These are phyloP conservation scores for Plebejus anna DNA, from an alignment of 2,888 invertebrate genomes.

Conservation along the genomic window DNA sequence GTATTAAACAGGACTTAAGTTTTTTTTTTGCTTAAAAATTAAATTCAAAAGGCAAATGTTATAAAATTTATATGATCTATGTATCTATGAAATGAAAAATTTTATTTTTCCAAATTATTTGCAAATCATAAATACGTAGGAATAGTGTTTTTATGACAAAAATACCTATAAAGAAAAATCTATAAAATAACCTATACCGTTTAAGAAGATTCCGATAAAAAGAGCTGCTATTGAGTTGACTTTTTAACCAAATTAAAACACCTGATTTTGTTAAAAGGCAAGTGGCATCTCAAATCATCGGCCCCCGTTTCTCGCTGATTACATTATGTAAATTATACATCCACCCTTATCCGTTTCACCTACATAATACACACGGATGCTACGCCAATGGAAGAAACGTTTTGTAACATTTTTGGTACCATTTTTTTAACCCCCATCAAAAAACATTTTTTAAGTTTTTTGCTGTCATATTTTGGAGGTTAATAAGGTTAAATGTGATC, in stretches of 20 bases:
- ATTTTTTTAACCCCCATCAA: background rate
- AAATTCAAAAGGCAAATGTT: too few species aligned
- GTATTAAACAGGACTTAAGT: too few species aligned
- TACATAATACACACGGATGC: conserved; percentile 50
- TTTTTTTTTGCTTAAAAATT: background rate
- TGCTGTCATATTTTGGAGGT: background rate
- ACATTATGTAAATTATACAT: conserved; percentile 67
- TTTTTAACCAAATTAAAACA: conserved; percentile 66
- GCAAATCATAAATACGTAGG: too few species aligned
- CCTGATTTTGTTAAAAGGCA: conserved; percentile 54
- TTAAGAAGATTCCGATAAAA: background rate
- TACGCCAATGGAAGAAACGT: conserved; percentile 33
- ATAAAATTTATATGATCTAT: too few species aligned
- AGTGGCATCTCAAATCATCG: conserved; percentile 62
- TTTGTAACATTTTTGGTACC: background rate
- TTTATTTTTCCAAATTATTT: too few species aligned
- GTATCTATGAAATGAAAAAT: too few species aligned
- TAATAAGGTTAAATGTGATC: too few species aligned
- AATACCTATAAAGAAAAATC: background rate
- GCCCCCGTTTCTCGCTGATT: conserved; percentile 59
- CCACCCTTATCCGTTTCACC: conserved; percentile 56
- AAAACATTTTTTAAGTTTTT: background rate
- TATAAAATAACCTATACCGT: background rate
- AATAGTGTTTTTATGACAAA: too few species aligned
- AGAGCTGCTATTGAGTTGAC: conserved; percentile 36